Base-by-base conservation (phyloP, 2,888 invertebrate genomes). In the Himalopsyche anomala region DNA sequence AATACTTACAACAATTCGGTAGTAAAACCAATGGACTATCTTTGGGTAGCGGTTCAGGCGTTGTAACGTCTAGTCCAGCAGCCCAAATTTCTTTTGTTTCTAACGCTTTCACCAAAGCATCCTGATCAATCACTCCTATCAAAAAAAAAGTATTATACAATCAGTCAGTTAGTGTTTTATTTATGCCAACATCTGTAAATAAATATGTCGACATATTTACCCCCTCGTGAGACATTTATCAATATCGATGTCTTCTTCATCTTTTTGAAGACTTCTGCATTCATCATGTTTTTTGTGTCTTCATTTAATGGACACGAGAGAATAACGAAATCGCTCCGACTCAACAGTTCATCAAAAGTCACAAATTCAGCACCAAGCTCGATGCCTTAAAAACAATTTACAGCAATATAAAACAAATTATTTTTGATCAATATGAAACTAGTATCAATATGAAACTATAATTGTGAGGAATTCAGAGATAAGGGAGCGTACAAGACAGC, bases 1-100 rank as follows among this genome's bases (percentile, higher is more conserved):
- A n/a, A 42, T 88, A 93, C 94, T 92, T 91, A 97, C 97, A 95
- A 90, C 96, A 96, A 91, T 99, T 99, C 5, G 96, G 94, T 54
- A 99, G 91, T 42, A 94, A 94, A 17, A 97, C 90, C n/a, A 99
- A 92, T 84, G 96, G 96, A 91, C 97, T 95, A 90, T 96, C 95
- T 8, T 94, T 91, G 0, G 98, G 97, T 84, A 99, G 91, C 0
- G 99, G 99, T 91, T 99, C 99, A 0, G 99, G 98, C 0, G 95
- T 95, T 90, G 96, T 97, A 4, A 99, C 99, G 91, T 99, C 99
- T 3, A 99, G 92, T 0, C 98, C 99, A 1, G 98, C 99, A 0
- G 96, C 96, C 90, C 95, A 96, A 88, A 99, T 98, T 88, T 94
- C 93, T 1, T 95, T 95, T 62, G 92, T 93, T 90, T 95, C 95